Conservation (phyloP, 1,140 invertebrate species). For the Penaeus japonicus region DNA sequence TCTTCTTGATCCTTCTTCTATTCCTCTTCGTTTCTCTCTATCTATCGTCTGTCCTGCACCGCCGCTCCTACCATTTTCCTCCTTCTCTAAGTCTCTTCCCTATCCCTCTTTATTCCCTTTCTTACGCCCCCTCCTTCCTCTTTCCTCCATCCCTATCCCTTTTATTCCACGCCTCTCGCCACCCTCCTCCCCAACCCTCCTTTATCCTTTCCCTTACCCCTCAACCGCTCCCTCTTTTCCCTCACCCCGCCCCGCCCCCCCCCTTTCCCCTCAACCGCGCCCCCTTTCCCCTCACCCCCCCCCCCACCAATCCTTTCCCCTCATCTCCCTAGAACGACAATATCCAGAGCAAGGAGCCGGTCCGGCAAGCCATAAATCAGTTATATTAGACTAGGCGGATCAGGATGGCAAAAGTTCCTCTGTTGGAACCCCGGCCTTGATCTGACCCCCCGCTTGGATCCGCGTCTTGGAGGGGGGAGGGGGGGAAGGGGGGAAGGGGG, state of each 20-base stretch:
- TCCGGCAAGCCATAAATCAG: slow-evolving; percentile 32
- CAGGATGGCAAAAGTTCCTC: slow-evolving; percentile 23
- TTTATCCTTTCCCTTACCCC: not conserved
- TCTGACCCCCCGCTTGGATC: not conserved
- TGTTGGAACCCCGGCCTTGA: slow-evolving; percentile 7
- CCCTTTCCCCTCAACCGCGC: not conserved
- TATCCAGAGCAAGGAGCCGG: not conserved
- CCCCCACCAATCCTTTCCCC: not conserved
- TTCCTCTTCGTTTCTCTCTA: too few relatives aligned
- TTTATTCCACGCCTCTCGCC: not conserved
- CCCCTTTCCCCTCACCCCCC: not conserved
- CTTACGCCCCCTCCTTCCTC: not conserved
- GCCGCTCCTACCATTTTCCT: too few relatives aligned
- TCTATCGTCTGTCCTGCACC: too few relatives aligned
- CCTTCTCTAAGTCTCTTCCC: not conserved
- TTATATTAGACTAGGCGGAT: slow-evolving; percentile 39
- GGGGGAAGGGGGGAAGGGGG: too few relatives aligned
- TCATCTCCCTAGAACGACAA: not conserved
- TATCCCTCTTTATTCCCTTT: not conserved
- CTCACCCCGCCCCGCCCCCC: not conserved
- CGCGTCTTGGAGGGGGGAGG: not conserved
- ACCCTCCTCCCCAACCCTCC: not conserved
- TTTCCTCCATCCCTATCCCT: not conserved
- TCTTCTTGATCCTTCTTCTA: too few relatives aligned
- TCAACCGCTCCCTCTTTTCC: not conserved